Evolutionary conservation across 1,140 invertebrate genomes (phyloP).

Genomic region (Caenorhabditis inopinata): DNA sequence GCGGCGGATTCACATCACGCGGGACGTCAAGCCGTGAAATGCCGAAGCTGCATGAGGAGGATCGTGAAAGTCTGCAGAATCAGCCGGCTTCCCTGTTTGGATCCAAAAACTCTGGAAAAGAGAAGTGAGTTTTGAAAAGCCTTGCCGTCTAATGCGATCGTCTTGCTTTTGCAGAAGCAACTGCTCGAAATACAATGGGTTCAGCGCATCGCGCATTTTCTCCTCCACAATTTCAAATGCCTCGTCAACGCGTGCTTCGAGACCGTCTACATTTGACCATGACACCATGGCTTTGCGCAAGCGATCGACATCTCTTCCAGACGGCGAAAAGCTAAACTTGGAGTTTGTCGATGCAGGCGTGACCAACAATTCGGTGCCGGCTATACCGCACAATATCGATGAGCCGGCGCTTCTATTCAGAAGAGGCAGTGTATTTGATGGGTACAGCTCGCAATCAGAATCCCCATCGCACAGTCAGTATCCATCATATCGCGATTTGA

Average conservation of each 20-base stretch:
- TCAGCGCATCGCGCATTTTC: not conserved
- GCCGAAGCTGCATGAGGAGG: not conserved
- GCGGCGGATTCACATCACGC: constrained; percentile 1
- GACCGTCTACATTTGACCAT: not conserved
- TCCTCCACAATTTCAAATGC: not conserved
- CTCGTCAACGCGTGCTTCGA: not conserved
- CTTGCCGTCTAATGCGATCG: not conserved
- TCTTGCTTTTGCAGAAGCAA: not conserved
- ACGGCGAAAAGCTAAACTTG: constrained; percentile 39
- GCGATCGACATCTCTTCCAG: constrained; percentile 42
- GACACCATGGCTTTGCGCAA: not conserved
- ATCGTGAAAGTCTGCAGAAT: not conserved
- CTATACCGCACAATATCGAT: not conserved
- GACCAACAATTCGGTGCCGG: not conserved
- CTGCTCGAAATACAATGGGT: not conserved
- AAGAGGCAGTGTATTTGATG: not conserved
- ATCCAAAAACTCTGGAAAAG: not conserved
- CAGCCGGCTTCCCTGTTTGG: not conserved
- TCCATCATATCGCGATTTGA: constrained; percentile 42
- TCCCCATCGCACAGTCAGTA: constrained; percentile 37
- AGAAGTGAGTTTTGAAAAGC: not conserved
- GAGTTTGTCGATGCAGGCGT: not conserved
- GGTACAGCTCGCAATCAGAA: constrained; percentile 1
- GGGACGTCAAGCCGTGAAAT: not conserved
- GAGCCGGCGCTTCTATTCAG: not conserved